Conservation (phyloP, 1,140 invertebrate genomes). For the Semibalanus balanoides region DNA sequence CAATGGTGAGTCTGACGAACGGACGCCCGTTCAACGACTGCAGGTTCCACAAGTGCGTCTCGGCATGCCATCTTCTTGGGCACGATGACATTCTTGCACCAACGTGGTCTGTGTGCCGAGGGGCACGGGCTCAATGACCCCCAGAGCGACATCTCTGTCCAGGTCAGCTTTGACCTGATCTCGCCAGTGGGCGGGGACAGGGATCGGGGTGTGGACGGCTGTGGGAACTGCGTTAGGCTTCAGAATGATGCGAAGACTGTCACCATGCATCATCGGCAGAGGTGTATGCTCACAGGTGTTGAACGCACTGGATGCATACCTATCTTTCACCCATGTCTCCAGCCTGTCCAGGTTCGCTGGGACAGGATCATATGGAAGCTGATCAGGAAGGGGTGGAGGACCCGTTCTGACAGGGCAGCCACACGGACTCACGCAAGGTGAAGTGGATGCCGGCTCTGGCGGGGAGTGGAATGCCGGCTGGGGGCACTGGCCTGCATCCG, state of each 20-base stretch:
- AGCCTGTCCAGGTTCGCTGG: background rate
- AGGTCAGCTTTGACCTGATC: slow-evolving; percentile 8
- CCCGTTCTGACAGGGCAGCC: background rate
- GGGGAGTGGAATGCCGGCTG: background rate
- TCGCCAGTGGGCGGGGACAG: slow-evolving; percentile 8
- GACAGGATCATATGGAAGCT: background rate
- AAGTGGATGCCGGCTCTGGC: background rate
- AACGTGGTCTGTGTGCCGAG: slow-evolving; percentile 7
- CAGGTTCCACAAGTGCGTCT: slow-evolving; percentile 5
- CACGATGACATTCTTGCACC: background rate
- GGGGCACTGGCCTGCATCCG: background rate
- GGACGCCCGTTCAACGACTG: slow-evolving; percentile 1
- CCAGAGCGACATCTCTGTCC: slow-evolving; percentile 11
- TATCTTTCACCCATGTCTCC: background rate
- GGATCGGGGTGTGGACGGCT: slow-evolving; percentile 5
- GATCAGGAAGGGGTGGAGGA: too few relatives aligned
- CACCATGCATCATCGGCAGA: background rate
- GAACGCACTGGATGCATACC: background rate
- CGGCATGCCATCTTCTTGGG: slow-evolving; percentile 9
- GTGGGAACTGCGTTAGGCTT: background rate
- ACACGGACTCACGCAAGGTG: background rate
- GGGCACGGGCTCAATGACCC: slow-evolving; percentile 6
- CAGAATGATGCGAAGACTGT: background rate
- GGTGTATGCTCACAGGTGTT: background rate
- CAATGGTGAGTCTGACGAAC: slow-evolving; percentile 4